Base-by-base conservation (phyloP, 2,113 vertebrate species). In the Neotragus pygmaeus region DNA sequence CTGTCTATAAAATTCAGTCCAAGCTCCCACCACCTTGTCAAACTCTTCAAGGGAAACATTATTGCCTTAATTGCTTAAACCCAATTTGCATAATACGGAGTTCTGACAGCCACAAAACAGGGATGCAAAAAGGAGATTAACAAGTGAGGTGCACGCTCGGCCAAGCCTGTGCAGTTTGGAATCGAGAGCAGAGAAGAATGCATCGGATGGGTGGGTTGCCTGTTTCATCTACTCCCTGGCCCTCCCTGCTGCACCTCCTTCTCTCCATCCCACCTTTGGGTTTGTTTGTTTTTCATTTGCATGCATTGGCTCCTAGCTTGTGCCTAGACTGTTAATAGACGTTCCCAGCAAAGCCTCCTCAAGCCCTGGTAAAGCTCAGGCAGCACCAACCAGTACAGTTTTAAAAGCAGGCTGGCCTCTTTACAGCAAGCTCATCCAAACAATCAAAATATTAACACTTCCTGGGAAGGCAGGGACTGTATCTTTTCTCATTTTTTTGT, bases 11-110 rank as follows among this genome's bases (percentile, higher is more conserved):
- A 98, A 96, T 94, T 97, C 97, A 98, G 98, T 88, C 98, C 98
- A 98, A 98, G 98, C 98, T 99, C 96, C 97, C 96, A 98, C 98
- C 97, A 98, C 98, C 98, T 99, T 99, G 98, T 99, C 98, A 98
- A 98, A 98, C 98, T 98, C 98, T 99, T 99, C 98, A 99, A 99
- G 98, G 98, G 97, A 99, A 99, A 98, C 98, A 98, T 98, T 98
- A 99, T 98, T 97, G 98, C 98, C 98, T 98, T 99, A 99, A 99
- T 99, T 99, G 98, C 99, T 99, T 99, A 98, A 98, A 98, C 98
- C 96, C 90, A 98, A 99, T 98, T 99, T 98, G 91, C 99, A 99
- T 99, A 99, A 98, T 98, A 98, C 28, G 8, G 96, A 33, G n/a
- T 98, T 98, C 98, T 99, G 98, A 99, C 98, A 99, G 98, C 97